Conservation (phyloP, 2,113 vertebrate genomes). For the Himantopus leucocephalus region DNA sequence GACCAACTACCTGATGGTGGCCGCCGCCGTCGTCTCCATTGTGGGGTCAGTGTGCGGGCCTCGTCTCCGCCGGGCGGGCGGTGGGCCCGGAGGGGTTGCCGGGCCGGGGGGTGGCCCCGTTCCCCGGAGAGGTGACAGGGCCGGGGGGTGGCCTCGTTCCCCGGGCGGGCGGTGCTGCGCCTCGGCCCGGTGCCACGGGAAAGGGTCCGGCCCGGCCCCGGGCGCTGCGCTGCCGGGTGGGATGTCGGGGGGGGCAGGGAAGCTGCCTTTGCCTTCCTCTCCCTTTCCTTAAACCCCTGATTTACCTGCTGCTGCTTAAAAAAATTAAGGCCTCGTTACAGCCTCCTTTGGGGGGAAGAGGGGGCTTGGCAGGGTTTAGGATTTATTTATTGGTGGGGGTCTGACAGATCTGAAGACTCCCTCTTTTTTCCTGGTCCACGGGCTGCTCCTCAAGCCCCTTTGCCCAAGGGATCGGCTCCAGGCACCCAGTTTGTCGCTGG, state of each 20-base stretch:
- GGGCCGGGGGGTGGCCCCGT: background rate
- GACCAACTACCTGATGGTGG: slow-evolving; percentile 88
- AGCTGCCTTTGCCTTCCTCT: background rate
- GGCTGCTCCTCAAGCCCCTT: background rate
- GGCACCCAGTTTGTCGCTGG: background rate
- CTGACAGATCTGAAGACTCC: background rate
- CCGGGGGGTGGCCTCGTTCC: background rate
- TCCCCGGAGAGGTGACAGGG: background rate
- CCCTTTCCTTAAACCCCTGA: background rate
- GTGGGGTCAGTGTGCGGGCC: slow-evolving; percentile 84
- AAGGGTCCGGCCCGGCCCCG: background rate
- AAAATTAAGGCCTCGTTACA: background rate
- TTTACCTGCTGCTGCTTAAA: background rate
- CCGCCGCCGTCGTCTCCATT: slow-evolving; percentile 79
- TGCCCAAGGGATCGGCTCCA: background rate
- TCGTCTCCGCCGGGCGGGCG: background rate
- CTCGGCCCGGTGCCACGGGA: background rate
- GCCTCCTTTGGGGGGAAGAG: too few relatives aligned
- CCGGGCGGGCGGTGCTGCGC: background rate
- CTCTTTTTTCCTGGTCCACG: too few relatives aligned
- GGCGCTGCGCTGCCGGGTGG: background rate
- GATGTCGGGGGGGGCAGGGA: background rate
- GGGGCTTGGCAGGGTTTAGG: background rate
- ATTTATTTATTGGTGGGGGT: too few relatives aligned
- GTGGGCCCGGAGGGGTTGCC: background rate